Percentiles rank a stretch among this genome's conserved stretches.
Evolutionary conservation across 1,140 invertebrate genomes (phyloP).

Genomic region (Oryctes rhinoceros): DNA sequence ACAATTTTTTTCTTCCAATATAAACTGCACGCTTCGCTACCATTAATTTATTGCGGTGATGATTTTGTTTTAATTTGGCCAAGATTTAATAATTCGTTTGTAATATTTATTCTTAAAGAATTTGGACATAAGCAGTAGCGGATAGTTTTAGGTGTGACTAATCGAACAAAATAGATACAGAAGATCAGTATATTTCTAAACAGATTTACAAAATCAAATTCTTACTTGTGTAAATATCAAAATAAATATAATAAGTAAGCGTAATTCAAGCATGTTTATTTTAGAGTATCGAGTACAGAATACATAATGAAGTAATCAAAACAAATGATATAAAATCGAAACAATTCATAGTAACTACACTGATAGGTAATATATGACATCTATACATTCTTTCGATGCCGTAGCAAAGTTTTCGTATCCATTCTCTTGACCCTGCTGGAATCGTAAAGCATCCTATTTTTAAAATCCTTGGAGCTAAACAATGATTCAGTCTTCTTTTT

Average conservation of each 20-base stretch:
- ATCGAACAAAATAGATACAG: background rate
- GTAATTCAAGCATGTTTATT: conserved; percentile 13
- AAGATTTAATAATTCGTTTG: no score
- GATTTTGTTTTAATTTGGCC: no score
- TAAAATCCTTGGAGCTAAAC: conserved; percentile 49
- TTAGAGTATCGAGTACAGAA: background rate
- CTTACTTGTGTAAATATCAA: background rate
- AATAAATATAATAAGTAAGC: conserved; percentile 27
- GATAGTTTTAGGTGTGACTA: background rate
- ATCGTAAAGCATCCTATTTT: conserved; percentile 51
- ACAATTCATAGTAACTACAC: conserved; percentile 28
- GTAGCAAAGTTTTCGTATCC: conserved; percentile 39
- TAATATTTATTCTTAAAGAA: no score
- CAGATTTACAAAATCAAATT: background rate
- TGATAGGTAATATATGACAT: background rate
- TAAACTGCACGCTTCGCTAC: no score
- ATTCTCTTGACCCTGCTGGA: conserved; percentile 46
- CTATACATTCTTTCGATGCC: conserved; percentile 10
- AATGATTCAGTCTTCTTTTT: conserved; percentile 8
- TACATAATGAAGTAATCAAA: background rate
- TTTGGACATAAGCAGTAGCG: no score
- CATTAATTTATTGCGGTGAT: no score
- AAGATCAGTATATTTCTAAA: background rate
- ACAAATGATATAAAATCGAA: conserved; percentile 4
- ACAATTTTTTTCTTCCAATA: no score